phyloP scores from a whole-genome alignment of 2,888 invertebrate genomes.

The Mythimna pallens region DNA sequence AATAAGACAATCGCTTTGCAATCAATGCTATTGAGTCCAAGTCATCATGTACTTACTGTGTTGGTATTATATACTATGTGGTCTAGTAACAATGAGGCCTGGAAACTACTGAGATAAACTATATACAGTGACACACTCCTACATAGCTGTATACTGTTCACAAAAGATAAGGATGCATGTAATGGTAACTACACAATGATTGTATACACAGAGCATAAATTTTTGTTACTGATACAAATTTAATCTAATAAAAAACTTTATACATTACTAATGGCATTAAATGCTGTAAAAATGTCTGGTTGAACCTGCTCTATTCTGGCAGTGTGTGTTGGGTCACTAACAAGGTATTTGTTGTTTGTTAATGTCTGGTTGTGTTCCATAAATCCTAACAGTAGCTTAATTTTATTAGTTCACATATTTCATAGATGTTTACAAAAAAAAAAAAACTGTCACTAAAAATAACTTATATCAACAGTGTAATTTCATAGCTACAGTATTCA shows the following conservation, averaged over 20 bases:
- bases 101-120: slow-evolving; percentile 40
- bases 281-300: neutral
- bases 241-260: slow-evolving; percentile 8
- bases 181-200: slow-evolving; percentile 7
- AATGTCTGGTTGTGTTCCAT: neutral
- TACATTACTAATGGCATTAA: neutral
- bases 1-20: slow-evolving; percentile 50
- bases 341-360: too few species aligned
- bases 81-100: slow-evolving; percentile 26
- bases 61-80: slow-evolving; percentile 5
- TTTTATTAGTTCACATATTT: neutral
- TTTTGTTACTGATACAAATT: neutral
- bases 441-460: neutral
- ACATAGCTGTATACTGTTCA: slow-evolving; percentile 7
- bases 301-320: too few species aligned
- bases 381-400: neutral
- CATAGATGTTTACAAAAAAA: neutral
- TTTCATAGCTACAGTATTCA: neutral
- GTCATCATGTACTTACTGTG: neutral
- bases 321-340: too few species aligned
- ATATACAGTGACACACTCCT: slow-evolving; percentile 10
- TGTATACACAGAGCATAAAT: slow-evolving; percentile 13
- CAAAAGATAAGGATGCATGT: slow-evolving; percentile 37
- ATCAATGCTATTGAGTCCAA: slow-evolving; percentile 17
- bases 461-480: neutral